These are phyloP conservation scores for Eilema sororculum DNA, from an alignment of 2,888 invertebrate genomes.

Conservation along the genomic window DNA sequence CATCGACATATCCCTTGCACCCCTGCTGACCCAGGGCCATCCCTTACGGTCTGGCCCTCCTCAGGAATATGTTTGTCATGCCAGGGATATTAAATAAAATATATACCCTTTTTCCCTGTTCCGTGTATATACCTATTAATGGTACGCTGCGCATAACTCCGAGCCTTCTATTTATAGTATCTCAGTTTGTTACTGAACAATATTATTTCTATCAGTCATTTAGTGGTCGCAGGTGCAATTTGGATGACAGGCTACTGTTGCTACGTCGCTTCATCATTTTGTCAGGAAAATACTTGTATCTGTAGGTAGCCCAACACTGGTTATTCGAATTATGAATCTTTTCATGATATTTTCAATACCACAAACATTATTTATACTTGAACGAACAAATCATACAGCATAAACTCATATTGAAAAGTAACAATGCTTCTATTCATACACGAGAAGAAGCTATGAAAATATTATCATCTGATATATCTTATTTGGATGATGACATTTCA, in stretches of 20 bases:
- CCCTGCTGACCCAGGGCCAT: no score
- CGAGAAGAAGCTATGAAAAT: background rate
- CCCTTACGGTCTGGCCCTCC: no score
- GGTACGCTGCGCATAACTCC: background rate
- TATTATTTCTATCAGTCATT: background rate
- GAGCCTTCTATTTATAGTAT: background rate
- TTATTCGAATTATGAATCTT: background rate
- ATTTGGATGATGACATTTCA: constrained; percentile 20
- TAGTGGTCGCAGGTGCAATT: background rate
- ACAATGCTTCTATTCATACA: constrained; percentile 1
- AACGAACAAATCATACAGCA: background rate
- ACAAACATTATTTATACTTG: no score
- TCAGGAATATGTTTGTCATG: no score
- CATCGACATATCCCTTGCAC: no score
- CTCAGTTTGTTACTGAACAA: background rate
- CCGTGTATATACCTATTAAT: no score
- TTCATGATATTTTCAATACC: no score
- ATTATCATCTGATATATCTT: background rate
- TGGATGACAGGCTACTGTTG: background rate
- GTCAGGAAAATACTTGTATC: background rate
- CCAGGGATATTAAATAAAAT: background rate
- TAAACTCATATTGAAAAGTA: constrained; percentile 10
- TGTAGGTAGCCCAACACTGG: background rate
- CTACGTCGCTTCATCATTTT: background rate
- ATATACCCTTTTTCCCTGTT: no score